A percentile compares a stretch with the other conserved stretches of the same genome.
Conservation (phyloP, 2,113 vertebrate genomes). For the Eubucco bourcierii region DNA sequence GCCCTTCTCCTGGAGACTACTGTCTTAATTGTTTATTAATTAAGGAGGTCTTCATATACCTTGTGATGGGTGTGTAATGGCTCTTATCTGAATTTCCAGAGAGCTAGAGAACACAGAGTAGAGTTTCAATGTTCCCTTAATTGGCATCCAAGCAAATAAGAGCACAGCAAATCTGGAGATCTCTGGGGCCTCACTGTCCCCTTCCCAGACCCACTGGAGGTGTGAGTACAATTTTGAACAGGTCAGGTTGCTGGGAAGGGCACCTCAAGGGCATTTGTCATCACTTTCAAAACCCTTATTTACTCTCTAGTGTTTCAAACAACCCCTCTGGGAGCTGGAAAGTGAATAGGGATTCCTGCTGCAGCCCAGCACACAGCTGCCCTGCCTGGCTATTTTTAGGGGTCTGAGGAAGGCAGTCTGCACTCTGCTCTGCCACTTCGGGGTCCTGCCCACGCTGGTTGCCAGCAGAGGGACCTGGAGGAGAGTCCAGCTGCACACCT, state of each 20-base stretch:
- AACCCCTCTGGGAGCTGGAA: not conserved
- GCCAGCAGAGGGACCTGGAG: not conserved
- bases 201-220: not conserved
- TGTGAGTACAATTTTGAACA: not conserved
- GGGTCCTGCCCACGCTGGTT: not conserved
- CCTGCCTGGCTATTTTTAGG: conserved; percentile 11
- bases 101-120: not conserved
- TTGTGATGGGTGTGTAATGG: conserved; percentile 29
- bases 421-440: not conserved
- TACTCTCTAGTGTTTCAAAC: not conserved
- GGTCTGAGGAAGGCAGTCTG: not conserved
- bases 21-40: conserved; percentile 1
- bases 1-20: not conserved
- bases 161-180: not conserved
- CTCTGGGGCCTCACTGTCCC: not conserved
- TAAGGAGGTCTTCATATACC: not conserved
- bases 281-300: not conserved
- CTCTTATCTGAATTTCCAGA: conserved; percentile 18
- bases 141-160: not conserved
- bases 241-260: not conserved
- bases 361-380: not conserved
- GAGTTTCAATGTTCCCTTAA: not conserved
- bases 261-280: conserved; percentile 13
- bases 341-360: conserved; percentile 19
- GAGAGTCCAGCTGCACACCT: not conserved